Conservation (phyloP, 2,113 vertebrate species). For the Pleuronectes platessa region DNA sequence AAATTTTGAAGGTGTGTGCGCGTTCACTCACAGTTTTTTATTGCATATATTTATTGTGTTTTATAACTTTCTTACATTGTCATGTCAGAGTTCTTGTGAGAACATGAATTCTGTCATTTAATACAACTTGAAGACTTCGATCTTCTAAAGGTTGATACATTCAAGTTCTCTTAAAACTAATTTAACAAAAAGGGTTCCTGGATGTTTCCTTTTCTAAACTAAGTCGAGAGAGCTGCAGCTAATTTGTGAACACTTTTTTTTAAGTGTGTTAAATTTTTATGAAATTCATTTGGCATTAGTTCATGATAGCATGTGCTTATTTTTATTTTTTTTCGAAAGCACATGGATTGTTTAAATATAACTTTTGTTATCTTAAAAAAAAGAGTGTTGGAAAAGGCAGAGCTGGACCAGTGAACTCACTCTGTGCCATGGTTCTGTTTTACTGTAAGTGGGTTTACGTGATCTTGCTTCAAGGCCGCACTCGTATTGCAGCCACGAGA, state of each 20-base stretch:
- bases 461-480: neutral
- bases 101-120: too few species aligned
- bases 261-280: neutral
- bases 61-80: neutral
- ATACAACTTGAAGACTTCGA: too few species aligned
- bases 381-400: neutral
- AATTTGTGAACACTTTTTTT: conserved; percentile 12
- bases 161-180: neutral
- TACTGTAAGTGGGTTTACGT: too few species aligned
- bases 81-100: neutral
- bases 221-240: neutral
- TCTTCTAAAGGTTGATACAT: neutral
- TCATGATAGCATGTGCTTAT: neutral
- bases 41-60: neutral
- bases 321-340: conserved; percentile 11
- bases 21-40: too few species aligned
- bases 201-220: conserved; percentile 15
- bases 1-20: too few species aligned
- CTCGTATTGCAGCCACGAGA: conserved; percentile 23
- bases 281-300: too few species aligned
- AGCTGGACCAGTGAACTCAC: too few species aligned
- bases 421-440: too few species aligned
- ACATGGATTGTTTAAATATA: too few species aligned
- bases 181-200: conserved; percentile 6
- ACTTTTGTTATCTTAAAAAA: neutral